These are phyloP conservation scores for Ophiodon elongatus DNA, from an alignment of 2,113 vertebrate species.

Conservation along the genomic window DNA sequence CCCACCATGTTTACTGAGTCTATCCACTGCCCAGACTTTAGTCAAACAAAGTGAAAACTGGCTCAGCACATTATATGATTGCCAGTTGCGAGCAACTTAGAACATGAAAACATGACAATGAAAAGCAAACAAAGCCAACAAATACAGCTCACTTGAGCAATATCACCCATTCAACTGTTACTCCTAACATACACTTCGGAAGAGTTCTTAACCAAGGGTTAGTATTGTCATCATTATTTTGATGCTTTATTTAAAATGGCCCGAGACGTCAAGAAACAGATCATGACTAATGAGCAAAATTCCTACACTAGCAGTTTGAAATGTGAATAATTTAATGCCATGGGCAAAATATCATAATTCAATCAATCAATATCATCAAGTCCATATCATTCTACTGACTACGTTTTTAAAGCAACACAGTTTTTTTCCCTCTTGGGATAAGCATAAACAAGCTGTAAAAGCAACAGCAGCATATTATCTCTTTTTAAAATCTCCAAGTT, in stretches of 20 bases:
- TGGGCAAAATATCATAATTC: not conserved
- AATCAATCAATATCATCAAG: not conserved
- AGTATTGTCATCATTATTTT: not conserved
- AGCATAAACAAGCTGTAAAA: not conserved
- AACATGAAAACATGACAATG: not conserved
- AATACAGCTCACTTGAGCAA: not conserved
- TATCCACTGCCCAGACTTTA: not conserved
- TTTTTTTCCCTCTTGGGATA: not conserved
- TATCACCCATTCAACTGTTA: not conserved
- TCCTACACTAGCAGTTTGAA: not conserved
- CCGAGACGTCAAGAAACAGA: not conserved
- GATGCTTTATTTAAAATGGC: not conserved
- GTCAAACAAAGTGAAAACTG: constrained; percentile 8
- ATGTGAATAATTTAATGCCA: not conserved
- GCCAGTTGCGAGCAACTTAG: not conserved
- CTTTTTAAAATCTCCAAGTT: not conserved
- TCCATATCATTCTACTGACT: not conserved
- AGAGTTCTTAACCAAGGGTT: not conserved
- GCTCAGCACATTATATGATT: not conserved
- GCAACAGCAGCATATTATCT: not conserved
- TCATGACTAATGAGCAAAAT: not conserved
- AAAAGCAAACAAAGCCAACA: not conserved
- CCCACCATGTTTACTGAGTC: constrained; percentile 23
- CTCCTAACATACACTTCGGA: not conserved
- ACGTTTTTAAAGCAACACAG: not conserved